A percentile compares a stretch with the other conserved stretches of the same genome.
Evolutionary conservation across 2,888 invertebrate genomes (phyloP).

Genomic region (Malachius bipustulatus): DNA sequence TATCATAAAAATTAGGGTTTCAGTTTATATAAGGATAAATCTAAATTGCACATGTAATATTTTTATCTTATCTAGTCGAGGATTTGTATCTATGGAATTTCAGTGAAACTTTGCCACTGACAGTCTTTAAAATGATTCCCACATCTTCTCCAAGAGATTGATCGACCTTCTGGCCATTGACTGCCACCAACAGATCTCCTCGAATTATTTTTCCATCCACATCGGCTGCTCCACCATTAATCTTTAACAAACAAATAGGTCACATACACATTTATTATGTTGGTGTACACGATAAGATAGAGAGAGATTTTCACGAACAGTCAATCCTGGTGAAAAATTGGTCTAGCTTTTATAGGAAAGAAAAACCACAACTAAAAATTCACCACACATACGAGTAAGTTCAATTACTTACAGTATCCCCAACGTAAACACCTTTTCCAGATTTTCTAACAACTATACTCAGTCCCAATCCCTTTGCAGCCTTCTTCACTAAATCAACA

Average conservation of each 20-base stretch:
- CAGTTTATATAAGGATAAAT: too few species aligned
- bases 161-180: slow-evolving; percentile 77
- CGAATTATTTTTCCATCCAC: slow-evolving; percentile 80
- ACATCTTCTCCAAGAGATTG: slow-evolving; percentile 70
- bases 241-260: too few species aligned
- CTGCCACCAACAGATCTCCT: slow-evolving; percentile 81
- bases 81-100: slow-evolving; percentile 81
- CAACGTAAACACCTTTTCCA: slow-evolving; percentile 78
- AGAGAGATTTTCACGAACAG: too few species aligned
- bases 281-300: too few species aligned
- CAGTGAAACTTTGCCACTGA: slow-evolving; percentile 67
- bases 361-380: too few species aligned
- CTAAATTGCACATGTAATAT: too few species aligned
- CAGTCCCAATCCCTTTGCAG: slow-evolving; percentile 79
- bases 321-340: too few species aligned
- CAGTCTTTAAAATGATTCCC: slow-evolving; percentile 79
- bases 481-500: slow-evolving; percentile 76
- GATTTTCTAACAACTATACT: slow-evolving; percentile 69
- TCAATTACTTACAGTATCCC: slow-evolving; percentile 67
- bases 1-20: too few species aligned
- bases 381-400: too few species aligned
- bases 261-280: too few species aligned
- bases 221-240: slow-evolving; percentile 78
- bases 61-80: slow-evolving; percentile 33
- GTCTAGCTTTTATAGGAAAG: too few species aligned